Percentiles rank a stretch among this genome's conserved stretches.
phyloP scores from a whole-genome alignment of 1,140 invertebrate species.

The Drosophila albomicans region DNA sequence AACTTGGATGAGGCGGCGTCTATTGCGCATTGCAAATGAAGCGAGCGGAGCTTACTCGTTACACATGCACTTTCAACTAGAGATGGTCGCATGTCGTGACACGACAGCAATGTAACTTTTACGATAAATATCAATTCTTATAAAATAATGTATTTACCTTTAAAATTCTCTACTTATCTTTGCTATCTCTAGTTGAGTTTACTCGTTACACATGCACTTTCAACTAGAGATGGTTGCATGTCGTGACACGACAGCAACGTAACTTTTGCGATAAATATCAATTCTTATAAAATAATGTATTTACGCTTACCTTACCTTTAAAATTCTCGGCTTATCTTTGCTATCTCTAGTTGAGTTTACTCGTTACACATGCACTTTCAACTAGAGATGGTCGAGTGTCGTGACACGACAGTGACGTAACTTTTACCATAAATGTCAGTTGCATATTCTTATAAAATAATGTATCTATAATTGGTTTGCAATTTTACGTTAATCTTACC shows the following conservation, averaged over 20 bases:
- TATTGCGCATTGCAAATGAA: slow-evolving; percentile 69
- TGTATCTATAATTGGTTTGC: too few relatives aligned
- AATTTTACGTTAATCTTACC: too few relatives aligned
- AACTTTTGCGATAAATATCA: too few relatives aligned
- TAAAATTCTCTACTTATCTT: too few relatives aligned
- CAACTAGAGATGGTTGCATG: slow-evolving; percentile 14
- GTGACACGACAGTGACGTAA: slow-evolving; percentile 1
- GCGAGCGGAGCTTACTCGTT: slow-evolving; percentile 13
- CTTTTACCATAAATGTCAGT: too few relatives aligned
- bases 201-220: slow-evolving; percentile 17
- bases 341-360: not conserved
- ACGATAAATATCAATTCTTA: too few relatives aligned
- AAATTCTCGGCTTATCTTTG: too few relatives aligned
- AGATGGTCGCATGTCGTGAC: slow-evolving; percentile 9
- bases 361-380: slow-evolving; percentile 11
- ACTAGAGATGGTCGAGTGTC: slow-evolving; percentile 12
- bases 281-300: too few relatives aligned
- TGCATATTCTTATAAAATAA: too few relatives aligned
- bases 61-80: slow-evolving; percentile 19
- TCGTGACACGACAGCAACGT: not conserved
- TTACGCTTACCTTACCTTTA: too few relatives aligned
- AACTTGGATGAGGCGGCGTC: slow-evolving; percentile 43
- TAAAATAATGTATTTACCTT: too few relatives aligned
- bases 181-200: too few relatives aligned
- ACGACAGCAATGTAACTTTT: not conserved